Percentiles rank a stretch among this genome's conserved stretches.
These are phyloP conservation scores for Aegotheles bennettii DNA, from an alignment of 2,113 vertebrate species.

Conservation along the genomic window DNA sequence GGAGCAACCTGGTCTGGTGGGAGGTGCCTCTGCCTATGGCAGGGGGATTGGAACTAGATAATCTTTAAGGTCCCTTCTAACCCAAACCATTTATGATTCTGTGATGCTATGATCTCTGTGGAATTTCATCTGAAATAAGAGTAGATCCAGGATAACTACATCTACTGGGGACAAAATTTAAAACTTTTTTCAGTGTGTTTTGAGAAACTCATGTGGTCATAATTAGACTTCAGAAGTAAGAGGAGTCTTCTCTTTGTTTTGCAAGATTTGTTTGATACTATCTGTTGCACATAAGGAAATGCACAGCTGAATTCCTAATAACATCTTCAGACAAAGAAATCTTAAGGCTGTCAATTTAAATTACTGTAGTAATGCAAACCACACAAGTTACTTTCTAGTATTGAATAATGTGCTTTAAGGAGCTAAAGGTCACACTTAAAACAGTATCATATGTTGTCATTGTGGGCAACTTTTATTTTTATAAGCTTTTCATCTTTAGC, in stretches of 20 bases:
- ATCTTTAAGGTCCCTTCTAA: too few species aligned
- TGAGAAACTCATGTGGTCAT: rapidly evolving
- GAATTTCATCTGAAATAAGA: neutral
- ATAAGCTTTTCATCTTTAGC: constrained; percentile 1
- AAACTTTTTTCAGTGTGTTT: neutral
- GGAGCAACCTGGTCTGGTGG: too few species aligned
- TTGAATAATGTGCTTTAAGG: neutral
- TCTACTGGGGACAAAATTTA: neutral
- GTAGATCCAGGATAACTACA: neutral
- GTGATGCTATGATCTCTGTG: too few species aligned
- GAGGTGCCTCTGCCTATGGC: too few species aligned
- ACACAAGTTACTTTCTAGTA: neutral
- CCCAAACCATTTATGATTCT: too few species aligned
- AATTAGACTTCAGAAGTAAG: neutral
- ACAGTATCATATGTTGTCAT: neutral
- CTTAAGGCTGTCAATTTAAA: constrained; percentile 15
- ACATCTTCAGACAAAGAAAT: constrained; percentile 8
- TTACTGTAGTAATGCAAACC: neutral
- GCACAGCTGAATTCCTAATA: constrained; percentile 11
- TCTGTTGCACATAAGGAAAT: neutral
- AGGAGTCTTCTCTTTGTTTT: neutral
- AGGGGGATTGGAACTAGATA: too few species aligned
- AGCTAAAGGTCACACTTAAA: constrained; percentile 26
- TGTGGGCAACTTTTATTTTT: constrained; percentile 19
- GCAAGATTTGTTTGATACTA: neutral